Percentiles rank a stretch among this genome's conserved stretches.
Evolutionary conservation across 2,888 invertebrate species (phyloP).

Genomic region (Cristatella mucedo): DNA sequence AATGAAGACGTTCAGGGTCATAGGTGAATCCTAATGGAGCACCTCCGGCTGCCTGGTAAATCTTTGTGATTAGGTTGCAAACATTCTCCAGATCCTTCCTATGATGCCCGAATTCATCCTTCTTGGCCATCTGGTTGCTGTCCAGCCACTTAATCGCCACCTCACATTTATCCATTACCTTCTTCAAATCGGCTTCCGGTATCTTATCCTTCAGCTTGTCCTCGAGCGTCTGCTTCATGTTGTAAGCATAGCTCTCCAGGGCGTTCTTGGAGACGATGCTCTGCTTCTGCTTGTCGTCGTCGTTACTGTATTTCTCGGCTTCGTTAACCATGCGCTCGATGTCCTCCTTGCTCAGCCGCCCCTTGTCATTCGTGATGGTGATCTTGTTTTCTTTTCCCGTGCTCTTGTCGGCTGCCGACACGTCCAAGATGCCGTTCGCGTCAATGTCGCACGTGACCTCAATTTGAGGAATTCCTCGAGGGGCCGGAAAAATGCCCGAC

Average conservation of each 20-base stretch:
- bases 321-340: slow-evolving; percentile 80
- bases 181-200: slow-evolving; percentile 61
- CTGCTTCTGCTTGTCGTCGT: slow-evolving; percentile 47
- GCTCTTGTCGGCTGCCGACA: slow-evolving; percentile 71
- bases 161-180: slow-evolving; percentile 68
- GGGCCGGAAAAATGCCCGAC: slow-evolving; percentile 80
- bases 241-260: slow-evolving; percentile 69
- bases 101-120: slow-evolving; percentile 83
- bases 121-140: slow-evolving; percentile 58
- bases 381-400: slow-evolving; percentile 44
- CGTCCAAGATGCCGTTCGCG: slow-evolving; percentile 82
- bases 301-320: slow-evolving; percentile 69
- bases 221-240: slow-evolving; percentile 76
- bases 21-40: no score
- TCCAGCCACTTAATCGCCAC: slow-evolving; percentile 42
- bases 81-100: slow-evolving; percentile 80
- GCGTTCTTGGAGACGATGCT: slow-evolving; percentile 55
- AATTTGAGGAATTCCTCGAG: slow-evolving; percentile 68
- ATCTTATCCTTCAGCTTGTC: slow-evolving; percentile 85
- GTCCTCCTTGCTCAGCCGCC: slow-evolving; percentile 73
- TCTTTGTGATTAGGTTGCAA: slow-evolving; percentile 82
- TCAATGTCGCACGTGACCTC: slow-evolving; percentile 47
- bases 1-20: no score
- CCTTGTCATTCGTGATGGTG: slow-evolving; percentile 59
- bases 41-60: slow-evolving; percentile 55